Conservation (phyloP, 2,113 vertebrate genomes). For the Sturnus vulgaris region DNA sequence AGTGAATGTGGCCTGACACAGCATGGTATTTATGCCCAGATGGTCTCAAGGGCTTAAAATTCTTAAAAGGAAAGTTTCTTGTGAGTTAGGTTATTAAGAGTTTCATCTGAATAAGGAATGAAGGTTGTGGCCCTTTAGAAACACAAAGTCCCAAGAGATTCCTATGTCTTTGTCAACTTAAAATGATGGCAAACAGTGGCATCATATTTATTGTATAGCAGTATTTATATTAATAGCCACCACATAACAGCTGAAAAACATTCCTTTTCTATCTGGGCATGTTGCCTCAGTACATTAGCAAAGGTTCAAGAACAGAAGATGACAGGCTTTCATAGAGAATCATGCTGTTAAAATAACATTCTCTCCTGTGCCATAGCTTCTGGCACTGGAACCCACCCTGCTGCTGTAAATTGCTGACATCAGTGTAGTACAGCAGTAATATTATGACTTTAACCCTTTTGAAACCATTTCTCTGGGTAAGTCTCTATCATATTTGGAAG, state of each 20-base stretch:
- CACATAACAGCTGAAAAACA: constrained; percentile 45
- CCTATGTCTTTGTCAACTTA: not conserved
- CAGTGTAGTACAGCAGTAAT: not conserved
- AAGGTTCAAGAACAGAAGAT: constrained; percentile 57
- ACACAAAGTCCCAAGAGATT: not conserved
- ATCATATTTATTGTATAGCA: constrained; percentile 6
- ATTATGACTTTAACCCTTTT: constrained; percentile 22
- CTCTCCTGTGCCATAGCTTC: constrained; percentile 22
- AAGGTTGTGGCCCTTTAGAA: not conserved
- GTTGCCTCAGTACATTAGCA: constrained; percentile 52
- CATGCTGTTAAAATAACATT: constrained; percentile 35
- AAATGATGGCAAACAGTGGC: constrained; percentile 4
- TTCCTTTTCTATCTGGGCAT: constrained; percentile 37
- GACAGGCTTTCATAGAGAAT: constrained; percentile 62
- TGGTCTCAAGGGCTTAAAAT: constrained; percentile 26
- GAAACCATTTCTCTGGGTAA: not conserved
- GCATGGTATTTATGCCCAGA: not conserved
- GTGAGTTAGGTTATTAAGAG: not conserved
- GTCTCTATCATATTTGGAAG: not conserved
- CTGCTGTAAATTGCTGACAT: constrained; percentile 37
- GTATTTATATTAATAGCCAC: constrained; percentile 49
- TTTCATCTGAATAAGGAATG: not conserved
- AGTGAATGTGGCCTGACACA: constrained; percentile 12
- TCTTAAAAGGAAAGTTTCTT: constrained; percentile 12
- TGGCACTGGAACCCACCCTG: constrained; percentile 18